phyloP scores from a whole-genome alignment of 2,113 vertebrate species.

The Panurus biarmicus region DNA sequence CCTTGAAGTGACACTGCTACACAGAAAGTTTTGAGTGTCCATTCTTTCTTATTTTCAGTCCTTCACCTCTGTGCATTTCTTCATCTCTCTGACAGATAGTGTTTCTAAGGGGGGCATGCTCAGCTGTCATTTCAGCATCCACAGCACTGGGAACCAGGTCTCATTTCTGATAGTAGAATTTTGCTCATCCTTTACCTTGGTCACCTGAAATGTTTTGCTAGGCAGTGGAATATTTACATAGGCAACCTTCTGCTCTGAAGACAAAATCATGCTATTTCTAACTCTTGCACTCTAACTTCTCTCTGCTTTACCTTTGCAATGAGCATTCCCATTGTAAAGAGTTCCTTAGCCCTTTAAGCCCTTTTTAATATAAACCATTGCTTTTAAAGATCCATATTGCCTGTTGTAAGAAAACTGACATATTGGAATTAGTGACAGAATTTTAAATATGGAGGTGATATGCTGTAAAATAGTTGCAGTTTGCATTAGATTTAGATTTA shows the following conservation, averaged over 20 bases:
- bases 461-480: background rate
- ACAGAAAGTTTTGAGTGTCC: background rate
- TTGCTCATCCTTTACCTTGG: background rate
- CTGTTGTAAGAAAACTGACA: background rate
- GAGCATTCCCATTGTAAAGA: background rate
- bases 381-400: background rate
- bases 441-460: background rate
- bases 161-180: background rate
- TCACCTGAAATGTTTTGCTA: background rate
- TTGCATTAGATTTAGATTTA: slow-evolving; percentile 12
- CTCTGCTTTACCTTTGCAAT: background rate
- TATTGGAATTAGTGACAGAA: background rate
- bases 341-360: background rate
- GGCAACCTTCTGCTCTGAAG: background rate
- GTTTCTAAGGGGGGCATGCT: background rate
- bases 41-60: background rate
- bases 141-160: background rate
- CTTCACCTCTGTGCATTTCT: background rate
- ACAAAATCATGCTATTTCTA: background rate
- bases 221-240: background rate
- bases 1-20: background rate
- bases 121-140: background rate
- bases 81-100: background rate
- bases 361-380: background rate
- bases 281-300: background rate